Evolutionary conservation across 2,888 invertebrate species (phyloP).

Genomic region (Parnassius apollo): DNA sequence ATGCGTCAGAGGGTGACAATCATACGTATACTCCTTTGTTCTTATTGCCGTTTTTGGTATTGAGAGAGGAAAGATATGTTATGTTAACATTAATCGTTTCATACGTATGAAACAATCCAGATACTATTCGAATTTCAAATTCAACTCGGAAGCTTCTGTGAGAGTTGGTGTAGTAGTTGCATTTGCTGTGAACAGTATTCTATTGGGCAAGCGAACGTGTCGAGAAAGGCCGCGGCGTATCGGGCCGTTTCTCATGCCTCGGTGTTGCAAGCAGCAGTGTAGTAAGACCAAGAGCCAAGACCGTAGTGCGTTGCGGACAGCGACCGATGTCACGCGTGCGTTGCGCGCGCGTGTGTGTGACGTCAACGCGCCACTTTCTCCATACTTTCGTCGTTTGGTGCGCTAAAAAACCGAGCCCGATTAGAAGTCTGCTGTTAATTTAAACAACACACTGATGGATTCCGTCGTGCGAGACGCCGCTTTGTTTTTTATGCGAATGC

Average conservation of each 20-base stretch:
- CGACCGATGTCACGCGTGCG: conserved; percentile 57
- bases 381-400: conserved; percentile 78
- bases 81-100: conserved; percentile 25
- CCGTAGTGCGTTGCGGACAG: conserved; percentile 61
- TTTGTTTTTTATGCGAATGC: conserved; percentile 51
- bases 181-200: conserved; percentile 41
- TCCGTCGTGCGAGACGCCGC: conserved; percentile 66
- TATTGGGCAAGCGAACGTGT: conserved; percentile 76
- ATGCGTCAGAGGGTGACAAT: conserved; percentile 16
- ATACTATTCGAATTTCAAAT: conserved; percentile 8
- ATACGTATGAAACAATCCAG: neutral
- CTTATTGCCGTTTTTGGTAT: conserved; percentile 30
- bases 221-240: conserved; percentile 70
- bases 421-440: conserved; percentile 72
- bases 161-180: conserved; percentile 34
- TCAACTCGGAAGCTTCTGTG: conserved; percentile 8
- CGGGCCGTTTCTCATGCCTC: conserved; percentile 68
- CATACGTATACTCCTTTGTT: conserved; percentile 31
- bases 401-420: conserved; percentile 72
- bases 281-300: conserved; percentile 50
- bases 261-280: conserved; percentile 67
- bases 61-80: conserved; percentile 33
- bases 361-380: conserved; percentile 80
- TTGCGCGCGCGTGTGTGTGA: conserved; percentile 75
- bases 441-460: conserved; percentile 66